Conservation (phyloP, 2,113 vertebrate species). For the Cettia cetti region DNA sequence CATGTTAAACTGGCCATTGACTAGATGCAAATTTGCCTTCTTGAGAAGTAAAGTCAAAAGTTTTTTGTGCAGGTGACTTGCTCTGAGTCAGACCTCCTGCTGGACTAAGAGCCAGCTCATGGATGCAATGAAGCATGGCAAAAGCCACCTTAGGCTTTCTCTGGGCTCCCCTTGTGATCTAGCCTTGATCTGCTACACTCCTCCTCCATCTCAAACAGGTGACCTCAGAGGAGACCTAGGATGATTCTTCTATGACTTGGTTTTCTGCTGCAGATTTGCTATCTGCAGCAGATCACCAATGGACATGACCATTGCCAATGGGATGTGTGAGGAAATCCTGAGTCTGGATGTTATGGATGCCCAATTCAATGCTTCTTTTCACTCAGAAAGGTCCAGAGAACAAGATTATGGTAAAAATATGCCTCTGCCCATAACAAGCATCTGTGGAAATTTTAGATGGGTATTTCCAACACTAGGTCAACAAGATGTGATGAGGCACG, state of each 20-base stretch:
- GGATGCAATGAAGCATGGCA: not conserved
- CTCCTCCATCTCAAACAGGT: not conserved
- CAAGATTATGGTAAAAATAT: not conserved
- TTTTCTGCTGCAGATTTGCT: not conserved
- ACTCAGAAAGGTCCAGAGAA: not conserved
- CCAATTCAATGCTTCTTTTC: not conserved
- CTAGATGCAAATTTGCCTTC: not conserved
- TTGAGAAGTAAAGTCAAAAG: not conserved
- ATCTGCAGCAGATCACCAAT: not conserved
- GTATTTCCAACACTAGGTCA: slow-evolving; percentile 9
- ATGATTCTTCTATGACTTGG: not conserved
- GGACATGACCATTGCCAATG: not conserved
- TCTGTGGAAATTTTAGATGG: not conserved
- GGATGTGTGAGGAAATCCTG: not conserved
- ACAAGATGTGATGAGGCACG: not conserved
- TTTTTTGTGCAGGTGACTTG: not conserved
- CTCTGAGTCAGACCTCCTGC: not conserved
- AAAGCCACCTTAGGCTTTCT: not conserved
- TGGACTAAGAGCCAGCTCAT: not conserved
- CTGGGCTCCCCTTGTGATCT: not conserved
- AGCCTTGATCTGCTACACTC: not conserved
- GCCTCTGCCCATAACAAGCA: not conserved
- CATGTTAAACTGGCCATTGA: not conserved
- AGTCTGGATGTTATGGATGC: accelerated
- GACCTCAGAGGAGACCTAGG: not conserved